Percentiles rank a stretch among this genome's conserved stretches.
These are phyloP conservation scores for Cryptophagus acutangulus DNA, from an alignment of 2,888 invertebrate genomes.

Conservation along the genomic window DNA sequence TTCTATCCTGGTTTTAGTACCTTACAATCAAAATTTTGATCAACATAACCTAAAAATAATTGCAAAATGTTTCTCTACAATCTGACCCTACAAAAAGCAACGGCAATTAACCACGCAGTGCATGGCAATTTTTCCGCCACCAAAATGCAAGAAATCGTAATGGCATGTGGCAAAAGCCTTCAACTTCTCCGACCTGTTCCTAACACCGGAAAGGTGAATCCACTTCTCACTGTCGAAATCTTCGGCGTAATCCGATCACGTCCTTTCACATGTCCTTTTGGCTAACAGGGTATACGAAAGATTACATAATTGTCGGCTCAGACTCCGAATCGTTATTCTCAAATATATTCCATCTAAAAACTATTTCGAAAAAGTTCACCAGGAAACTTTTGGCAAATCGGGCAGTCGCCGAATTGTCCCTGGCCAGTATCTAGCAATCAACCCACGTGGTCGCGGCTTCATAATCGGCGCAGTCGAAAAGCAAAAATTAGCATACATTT, in stretches of 20 bases:
- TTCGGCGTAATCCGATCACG: constrained; percentile 95
- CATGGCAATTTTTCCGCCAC: constrained; percentile 99
- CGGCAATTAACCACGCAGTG: constrained; percentile 94
- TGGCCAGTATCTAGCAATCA: constrained; percentile 96
- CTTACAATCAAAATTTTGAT: constrained; percentile 19
- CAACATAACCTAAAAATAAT: background rate
- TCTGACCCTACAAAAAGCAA: constrained; percentile 92
- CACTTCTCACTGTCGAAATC: constrained; percentile 86
- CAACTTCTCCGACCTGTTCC: constrained; percentile 94
- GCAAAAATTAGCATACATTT: constrained; percentile 96
- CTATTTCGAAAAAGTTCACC: constrained; percentile 92
- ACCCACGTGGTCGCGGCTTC: constrained; percentile 97
- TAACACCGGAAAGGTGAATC: constrained; percentile 97
- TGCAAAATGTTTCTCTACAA: constrained; percentile 98
- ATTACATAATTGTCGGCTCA: constrained; percentile 96
- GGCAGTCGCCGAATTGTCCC: constrained; percentile 97
- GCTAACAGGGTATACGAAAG: constrained; percentile 95
- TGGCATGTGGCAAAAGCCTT: constrained; percentile 90
- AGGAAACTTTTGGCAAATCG: constrained; percentile 99
- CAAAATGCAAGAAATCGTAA: constrained; percentile 93
- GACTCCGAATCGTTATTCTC: constrained; percentile 97
- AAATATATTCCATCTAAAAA: constrained; percentile 94
- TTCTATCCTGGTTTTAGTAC: constrained; percentile 31
- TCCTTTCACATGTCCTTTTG: constrained; percentile 94
- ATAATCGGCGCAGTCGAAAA: constrained; percentile 99